Evolutionary conservation across 2,888 invertebrate species (phyloP), one percentile per base, ranked within the genome.

Genomic region (Ecliptopera silaceata): DNA sequence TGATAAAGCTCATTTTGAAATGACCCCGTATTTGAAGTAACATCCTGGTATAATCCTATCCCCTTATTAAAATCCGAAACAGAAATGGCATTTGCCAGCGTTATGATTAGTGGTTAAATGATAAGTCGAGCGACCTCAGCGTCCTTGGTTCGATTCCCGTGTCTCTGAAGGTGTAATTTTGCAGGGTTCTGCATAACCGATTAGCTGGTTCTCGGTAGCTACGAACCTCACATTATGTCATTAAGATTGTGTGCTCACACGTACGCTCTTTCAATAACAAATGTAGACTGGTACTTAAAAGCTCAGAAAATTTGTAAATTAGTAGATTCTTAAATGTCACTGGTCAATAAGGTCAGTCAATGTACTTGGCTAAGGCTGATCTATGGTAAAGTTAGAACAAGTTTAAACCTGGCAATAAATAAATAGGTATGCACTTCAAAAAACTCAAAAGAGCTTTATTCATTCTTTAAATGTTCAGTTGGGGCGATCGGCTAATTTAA

Each of bases 131-230:
- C 79, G 91, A 90, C 90, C 91, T 70, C 73, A 70, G 81, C 84
- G 91, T 86, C 90, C 90, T 91, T 89, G 88, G 82, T 80, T 79
- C 77, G 86, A 84, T 79, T 87, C 86, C 86, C 82, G 88, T 90
- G 90, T 90, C 90, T 90, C 86, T 90, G 85, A 64, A 81, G 72
- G 81, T 89, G 85, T 87, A 91, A 91, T 91, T 91, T 91, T 74
- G 79, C 72, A 74, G 75, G 79, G 83, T 88, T 88, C 89, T 81
- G 80, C 75, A 80, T 84, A 88, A 87, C 77, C 89, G 88, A 90
- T 91, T 91, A 90, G 79, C 74, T 70, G 83, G 68, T 89, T 89
- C 91, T 87, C 79, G 89, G 91, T 87, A 91, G 85, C 87, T 79
- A 75, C 75, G 69, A 79, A 78, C 84, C 79, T 66, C 65, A 70